Percentiles rank a stretch among this genome's conserved stretches.
Evolutionary conservation across 2,888 invertebrate genomes (phyloP).

Genomic region (Liodrosophila aerea): DNA sequence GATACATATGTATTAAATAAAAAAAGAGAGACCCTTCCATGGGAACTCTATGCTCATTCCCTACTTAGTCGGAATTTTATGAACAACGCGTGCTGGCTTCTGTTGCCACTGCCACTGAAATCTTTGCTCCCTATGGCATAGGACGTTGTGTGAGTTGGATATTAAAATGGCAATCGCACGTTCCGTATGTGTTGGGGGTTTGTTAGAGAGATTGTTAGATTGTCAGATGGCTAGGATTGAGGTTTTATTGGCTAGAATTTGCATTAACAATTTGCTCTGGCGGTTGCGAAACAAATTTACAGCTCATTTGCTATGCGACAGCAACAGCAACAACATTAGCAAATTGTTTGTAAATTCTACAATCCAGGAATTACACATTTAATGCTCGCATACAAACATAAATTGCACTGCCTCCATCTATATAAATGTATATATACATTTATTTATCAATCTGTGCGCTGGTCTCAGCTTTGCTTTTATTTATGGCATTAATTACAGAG

Average conservation of each 20-base stretch:
- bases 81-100: conserved; percentile 46
- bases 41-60: conserved; percentile 3
- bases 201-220: background rate
- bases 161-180: conserved; percentile 38
- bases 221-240: background rate
- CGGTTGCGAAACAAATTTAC: conserved; percentile 35
- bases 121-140: conserved; percentile 17
- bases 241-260: conserved; percentile 47
- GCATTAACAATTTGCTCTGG: conserved; percentile 39
- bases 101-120: no score
- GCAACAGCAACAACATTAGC: conserved; percentile 6
- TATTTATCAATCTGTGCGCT: background rate
- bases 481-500: conserved; percentile 56
- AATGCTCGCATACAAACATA: background rate
- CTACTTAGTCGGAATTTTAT: conserved; percentile 38
- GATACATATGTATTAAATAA: conserved; percentile 10
- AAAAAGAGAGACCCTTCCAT: conserved; percentile 1
- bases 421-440: background rate
- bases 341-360: conserved; percentile 22
- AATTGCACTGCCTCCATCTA: background rate
- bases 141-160: conserved; percentile 30
- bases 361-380: conserved; percentile 17
- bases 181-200: conserved; percentile 13
- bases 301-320: conserved; percentile 41
- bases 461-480: conserved; percentile 36